A percentile compares a stretch with the other conserved stretches of the same genome.
Conservation (phyloP, 2,888 invertebrate genomes). For the Lasioglossum calceatum region DNA sequence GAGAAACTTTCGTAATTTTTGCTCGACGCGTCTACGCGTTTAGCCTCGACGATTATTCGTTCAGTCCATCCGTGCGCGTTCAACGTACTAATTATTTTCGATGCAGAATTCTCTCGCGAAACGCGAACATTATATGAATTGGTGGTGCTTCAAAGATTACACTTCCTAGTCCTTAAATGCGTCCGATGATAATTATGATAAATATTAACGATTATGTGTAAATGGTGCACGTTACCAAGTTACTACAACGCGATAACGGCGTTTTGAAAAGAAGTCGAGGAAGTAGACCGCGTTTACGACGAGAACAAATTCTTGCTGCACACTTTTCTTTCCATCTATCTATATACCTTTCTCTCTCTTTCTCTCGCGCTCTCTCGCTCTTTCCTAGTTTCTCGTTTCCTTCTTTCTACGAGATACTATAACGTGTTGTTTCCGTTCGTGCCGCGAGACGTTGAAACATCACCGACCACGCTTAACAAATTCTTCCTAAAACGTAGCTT, state of each 20-base stretch:
- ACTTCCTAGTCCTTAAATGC: conserved; percentile 55
- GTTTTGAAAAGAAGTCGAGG: neutral
- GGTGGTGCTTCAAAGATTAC: conserved; percentile 61
- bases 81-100: conserved; percentile 39
- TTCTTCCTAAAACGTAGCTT: neutral
- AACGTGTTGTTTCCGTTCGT: neutral
- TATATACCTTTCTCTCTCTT: neutral
- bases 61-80: neutral
- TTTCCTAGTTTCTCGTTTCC: neutral
- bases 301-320: conserved; percentile 6
- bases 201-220: conserved; percentile 41
- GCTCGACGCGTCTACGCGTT: neutral
- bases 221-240: conserved; percentile 30
- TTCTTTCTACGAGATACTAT: neutral
- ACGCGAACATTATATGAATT: conserved; percentile 30
- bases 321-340: conserved; percentile 12
- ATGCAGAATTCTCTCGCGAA: conserved; percentile 39
- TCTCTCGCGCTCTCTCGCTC: neutral
- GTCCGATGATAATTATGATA: conserved; percentile 21
- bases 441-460: neutral
- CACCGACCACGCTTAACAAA: neutral
- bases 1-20: conserved; percentile 14
- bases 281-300: neutral
- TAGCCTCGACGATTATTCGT: conserved; percentile 20
- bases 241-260: conserved; percentile 5